A percentile compares a stretch with the other conserved stretches of the same genome.
Evolutionary conservation across 2,113 vertebrate genomes (phyloP).

Genomic region (Sitta europaea): DNA sequence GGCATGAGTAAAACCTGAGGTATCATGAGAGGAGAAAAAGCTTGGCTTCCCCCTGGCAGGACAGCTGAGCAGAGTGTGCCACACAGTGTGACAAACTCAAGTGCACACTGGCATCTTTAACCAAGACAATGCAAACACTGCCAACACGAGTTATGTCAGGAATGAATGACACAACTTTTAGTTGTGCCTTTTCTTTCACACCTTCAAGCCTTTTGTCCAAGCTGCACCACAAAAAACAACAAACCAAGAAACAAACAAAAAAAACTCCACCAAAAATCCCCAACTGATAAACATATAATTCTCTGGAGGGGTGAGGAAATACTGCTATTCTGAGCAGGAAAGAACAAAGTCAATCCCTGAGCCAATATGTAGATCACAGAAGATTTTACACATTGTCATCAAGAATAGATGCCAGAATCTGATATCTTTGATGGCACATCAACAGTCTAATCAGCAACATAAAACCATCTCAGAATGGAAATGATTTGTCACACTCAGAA

Average conservation of each 20-base stretch:
- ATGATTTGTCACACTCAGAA: neutral
- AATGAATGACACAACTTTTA: neutral
- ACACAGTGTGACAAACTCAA: rapidly evolving
- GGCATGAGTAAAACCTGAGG: neutral
- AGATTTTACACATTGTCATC: slow-evolving; percentile 14
- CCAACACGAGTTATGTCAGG: neutral
- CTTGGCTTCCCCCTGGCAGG: neutral
- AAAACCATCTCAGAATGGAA: neutral
- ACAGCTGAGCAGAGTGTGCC: neutral
- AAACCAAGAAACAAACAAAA: neutral
- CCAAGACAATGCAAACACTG: slow-evolving; percentile 19
- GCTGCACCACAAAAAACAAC: neutral
- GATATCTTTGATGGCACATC: slow-evolving; percentile 4
- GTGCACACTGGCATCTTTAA: neutral
- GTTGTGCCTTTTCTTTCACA: slow-evolving; percentile 22
- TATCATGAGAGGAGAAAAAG: neutral
- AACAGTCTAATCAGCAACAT: neutral
- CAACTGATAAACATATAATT: slow-evolving; percentile 21
- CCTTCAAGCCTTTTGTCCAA: slow-evolving; percentile 36
- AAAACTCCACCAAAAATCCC: neutral
- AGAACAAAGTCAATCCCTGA: slow-evolving; percentile 9
- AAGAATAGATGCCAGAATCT: neutral
- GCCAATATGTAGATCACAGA: neutral
- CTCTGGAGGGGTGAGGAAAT: slow-evolving; percentile 22
- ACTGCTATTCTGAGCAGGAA: slow-evolving; percentile 24